Conservation (phyloP, 1,140 invertebrate species). For the Wasmannia auropunctata region DNA sequence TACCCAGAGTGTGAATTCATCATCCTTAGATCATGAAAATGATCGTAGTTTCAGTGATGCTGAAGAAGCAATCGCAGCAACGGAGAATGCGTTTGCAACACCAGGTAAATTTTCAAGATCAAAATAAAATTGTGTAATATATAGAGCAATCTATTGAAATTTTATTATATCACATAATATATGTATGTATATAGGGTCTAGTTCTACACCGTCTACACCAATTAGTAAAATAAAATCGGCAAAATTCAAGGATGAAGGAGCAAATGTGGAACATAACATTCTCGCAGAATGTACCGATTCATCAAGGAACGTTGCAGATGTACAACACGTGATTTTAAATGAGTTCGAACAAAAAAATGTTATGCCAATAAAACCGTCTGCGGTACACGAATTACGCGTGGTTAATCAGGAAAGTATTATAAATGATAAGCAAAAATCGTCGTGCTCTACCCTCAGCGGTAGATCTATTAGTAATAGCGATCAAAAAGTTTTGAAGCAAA, state of each 20-base stretch:
- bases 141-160: background rate
- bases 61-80: conserved; percentile 82
- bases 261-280: conserved; percentile 78
- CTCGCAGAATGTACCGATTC: conserved; percentile 49
- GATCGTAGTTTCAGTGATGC: conserved; percentile 82
- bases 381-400: background rate
- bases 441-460: conserved; percentile 30
- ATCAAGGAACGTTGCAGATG: conserved; percentile 64
- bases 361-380: background rate
- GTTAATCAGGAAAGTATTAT: conserved; percentile 54
- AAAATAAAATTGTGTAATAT: background rate
- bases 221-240: conserved; percentile 80
- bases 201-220: conserved; percentile 80
- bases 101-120: conserved; percentile 74
- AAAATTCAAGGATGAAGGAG: conserved; percentile 81
- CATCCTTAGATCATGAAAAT: conserved; percentile 80
- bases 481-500: conserved; percentile 39
- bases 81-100: conserved; percentile 78
- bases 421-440: conserved; percentile 62
- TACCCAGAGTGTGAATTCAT: conserved; percentile 74
- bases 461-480: conserved; percentile 56
- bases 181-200: conserved; percentile 73
- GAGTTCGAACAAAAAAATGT: conserved; percentile 62
- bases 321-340: conserved; percentile 63
- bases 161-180: conserved; percentile 47